These are phyloP conservation scores for Slavum lentiscoides DNA, from an alignment of 2,888 invertebrate species.

Conservation along the genomic window DNA sequence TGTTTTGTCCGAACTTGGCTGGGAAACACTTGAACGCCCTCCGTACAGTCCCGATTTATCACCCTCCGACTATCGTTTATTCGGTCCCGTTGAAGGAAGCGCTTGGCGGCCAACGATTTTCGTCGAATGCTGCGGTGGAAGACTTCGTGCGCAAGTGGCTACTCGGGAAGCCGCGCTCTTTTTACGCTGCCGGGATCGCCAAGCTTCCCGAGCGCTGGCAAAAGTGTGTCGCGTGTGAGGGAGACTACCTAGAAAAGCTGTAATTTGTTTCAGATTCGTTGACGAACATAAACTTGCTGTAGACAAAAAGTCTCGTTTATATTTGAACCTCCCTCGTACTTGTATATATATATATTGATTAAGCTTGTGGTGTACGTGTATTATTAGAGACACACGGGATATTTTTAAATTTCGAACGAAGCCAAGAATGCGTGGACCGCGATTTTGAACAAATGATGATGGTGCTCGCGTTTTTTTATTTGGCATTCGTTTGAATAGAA, in stretches of 20 bases:
- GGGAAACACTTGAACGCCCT: slow-evolving; percentile 55
- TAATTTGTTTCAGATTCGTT: slow-evolving; percentile 33
- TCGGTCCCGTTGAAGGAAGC: slow-evolving; percentile 56
- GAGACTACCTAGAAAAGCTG: slow-evolving; percentile 31
- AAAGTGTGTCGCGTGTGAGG: slow-evolving; percentile 20
- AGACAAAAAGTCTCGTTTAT: neutral
- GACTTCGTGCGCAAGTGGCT: slow-evolving; percentile 45
- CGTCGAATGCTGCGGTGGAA: slow-evolving; percentile 45
- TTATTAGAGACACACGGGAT: too few species aligned
- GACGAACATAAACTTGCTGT: slow-evolving; percentile 15
- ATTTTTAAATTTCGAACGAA: neutral
- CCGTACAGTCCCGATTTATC: slow-evolving; percentile 57
- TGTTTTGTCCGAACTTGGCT: slow-evolving; percentile 31
- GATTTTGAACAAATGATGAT: too few species aligned
- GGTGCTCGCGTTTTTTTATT: too few species aligned
- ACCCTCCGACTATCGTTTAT: slow-evolving; percentile 57
- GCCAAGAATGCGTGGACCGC: neutral
- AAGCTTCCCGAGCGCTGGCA: slow-evolving; percentile 46
- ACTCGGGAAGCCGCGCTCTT: slow-evolving; percentile 16
- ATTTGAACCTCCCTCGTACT: slow-evolving; percentile 16
- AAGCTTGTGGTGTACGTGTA: too few species aligned
- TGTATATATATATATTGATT: too few species aligned
- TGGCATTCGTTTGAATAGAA: too few species aligned
- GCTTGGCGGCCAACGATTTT: slow-evolving; percentile 55
- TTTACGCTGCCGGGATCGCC: slow-evolving; percentile 43